These are phyloP conservation scores for Apomyelois bistriatella DNA, from an alignment of 2,888 invertebrate species.

Conservation along the genomic window DNA sequence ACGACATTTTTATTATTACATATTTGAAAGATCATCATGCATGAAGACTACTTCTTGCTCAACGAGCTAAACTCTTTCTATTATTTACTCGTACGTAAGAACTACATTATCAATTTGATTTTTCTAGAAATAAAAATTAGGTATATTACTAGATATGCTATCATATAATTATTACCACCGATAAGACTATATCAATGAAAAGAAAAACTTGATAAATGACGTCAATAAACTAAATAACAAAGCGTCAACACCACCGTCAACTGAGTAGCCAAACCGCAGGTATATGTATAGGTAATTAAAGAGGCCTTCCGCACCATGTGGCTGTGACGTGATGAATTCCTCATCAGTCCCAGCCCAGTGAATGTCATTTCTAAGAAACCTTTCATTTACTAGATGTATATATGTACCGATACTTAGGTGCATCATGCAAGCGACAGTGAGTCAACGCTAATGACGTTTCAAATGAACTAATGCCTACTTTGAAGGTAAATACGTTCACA, in stretches of 20 bases:
- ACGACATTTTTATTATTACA: background rate
- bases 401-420: constrained; percentile 33
- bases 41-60: too few species aligned
- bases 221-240: background rate
- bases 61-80: too few species aligned
- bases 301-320: constrained; percentile 13
- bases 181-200: constrained; percentile 4
- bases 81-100: too few species aligned
- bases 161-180: background rate
- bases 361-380: constrained; percentile 48
- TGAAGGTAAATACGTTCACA: constrained; percentile 48
- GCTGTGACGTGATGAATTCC: constrained; percentile 26
- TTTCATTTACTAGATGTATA: constrained; percentile 39
- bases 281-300: constrained; percentile 13
- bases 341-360: constrained; percentile 36
- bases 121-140: too few species aligned
- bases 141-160: too few species aligned
- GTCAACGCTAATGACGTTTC: constrained; percentile 57
- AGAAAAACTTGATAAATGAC: constrained; percentile 7
- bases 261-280: constrained; percentile 11
- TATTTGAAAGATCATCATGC: background rate
- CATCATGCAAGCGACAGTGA: constrained; percentile 46
- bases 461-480: constrained; percentile 41
- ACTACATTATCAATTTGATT: too few species aligned
- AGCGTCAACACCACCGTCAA: background rate